A percentile compares a stretch with the other conserved stretches of the same genome.
phyloP scores from a whole-genome alignment of 2,888 invertebrate genomes.

The Diogma glabrata region DNA sequence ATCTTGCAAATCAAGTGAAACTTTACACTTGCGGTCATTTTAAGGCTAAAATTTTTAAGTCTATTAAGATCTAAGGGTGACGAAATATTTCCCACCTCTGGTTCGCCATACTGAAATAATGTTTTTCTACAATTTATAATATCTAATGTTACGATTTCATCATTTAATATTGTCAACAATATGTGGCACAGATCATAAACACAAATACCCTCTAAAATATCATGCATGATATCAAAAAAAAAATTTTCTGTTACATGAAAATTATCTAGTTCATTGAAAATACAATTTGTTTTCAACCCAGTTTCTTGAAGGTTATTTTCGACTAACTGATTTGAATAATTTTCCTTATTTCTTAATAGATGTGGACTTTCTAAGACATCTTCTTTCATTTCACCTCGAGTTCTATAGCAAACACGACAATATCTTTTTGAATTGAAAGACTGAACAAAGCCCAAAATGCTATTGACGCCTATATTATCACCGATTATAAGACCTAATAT shows the following conservation, averaged over 20 bases:
- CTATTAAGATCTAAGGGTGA: conserved; percentile 8
- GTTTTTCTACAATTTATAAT: too few relatives aligned
- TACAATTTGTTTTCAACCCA: conserved; percentile 16
- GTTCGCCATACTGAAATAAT: conserved; percentile 18
- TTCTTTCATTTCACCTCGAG: conserved; percentile 16
- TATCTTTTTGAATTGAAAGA: conserved; percentile 20
- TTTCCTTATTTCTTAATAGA: conserved; percentile 15
- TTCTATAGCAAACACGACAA: conserved; percentile 19
- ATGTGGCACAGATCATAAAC: conserved; percentile 20
- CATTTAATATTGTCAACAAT: too few relatives aligned
- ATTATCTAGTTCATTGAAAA: conserved; percentile 15
- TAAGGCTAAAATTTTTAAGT: conserved; percentile 18
- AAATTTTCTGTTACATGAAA: conserved; percentile 21
- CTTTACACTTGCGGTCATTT: conserved; percentile 19
- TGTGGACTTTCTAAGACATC: conserved; percentile 14
- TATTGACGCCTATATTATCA: conserved; percentile 21
- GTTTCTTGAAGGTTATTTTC: conserved; percentile 17
- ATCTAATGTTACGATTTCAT: too few relatives aligned
- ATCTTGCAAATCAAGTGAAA: conserved; percentile 16
- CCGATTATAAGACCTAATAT: conserved; percentile 20
- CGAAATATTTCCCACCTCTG: conserved; percentile 13
- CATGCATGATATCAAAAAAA: conserved; percentile 21
- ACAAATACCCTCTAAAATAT: conserved; percentile 21
- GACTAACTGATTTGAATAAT: conserved; percentile 16
- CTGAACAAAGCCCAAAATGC: conserved; percentile 18